Conservation (phyloP, 2,797 vertebrate genomes). For the Vespertilio murinus region DNA sequence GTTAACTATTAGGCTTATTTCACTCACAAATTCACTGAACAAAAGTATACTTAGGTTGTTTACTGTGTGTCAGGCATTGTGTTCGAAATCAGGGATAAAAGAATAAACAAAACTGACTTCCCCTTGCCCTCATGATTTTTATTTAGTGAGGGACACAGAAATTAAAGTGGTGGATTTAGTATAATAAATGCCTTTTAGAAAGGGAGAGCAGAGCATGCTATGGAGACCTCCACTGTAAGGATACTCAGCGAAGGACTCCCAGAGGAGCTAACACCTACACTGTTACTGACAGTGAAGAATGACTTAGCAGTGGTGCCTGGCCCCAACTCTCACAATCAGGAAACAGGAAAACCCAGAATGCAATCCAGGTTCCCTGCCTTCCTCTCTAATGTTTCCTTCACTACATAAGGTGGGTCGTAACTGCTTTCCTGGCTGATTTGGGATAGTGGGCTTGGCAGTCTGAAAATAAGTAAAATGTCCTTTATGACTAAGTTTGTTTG, state of each 20-base stretch:
- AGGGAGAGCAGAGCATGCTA: neutral
- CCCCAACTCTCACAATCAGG: neutral
- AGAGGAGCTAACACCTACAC: neutral
- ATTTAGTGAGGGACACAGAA: neutral
- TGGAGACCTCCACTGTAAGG: neutral
- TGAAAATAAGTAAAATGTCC: neutral
- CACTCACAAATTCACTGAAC: neutral
- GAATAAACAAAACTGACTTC: neutral
- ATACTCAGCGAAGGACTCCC: neutral
- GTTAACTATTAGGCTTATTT: neutral
- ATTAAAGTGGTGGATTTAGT: neutral
- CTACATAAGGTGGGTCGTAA: neutral
- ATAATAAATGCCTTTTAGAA: neutral
- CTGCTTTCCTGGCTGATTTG: neutral
- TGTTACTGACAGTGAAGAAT: neutral
- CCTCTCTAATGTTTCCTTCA: neutral
- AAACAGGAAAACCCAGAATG: neutral
- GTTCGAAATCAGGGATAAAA: neutral
- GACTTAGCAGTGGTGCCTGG: neutral
- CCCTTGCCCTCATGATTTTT: neutral
- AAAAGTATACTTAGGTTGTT: neutral
- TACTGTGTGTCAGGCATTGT: neutral
- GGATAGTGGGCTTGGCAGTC: neutral
- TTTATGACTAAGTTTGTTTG: neutral
- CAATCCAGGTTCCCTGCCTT: rapidly evolving